Percentiles rank a stretch among this genome's conserved stretches.
Conservation (phyloP, 2,113 vertebrate species). For the Cyanoramphus novaezelandiae region DNA sequence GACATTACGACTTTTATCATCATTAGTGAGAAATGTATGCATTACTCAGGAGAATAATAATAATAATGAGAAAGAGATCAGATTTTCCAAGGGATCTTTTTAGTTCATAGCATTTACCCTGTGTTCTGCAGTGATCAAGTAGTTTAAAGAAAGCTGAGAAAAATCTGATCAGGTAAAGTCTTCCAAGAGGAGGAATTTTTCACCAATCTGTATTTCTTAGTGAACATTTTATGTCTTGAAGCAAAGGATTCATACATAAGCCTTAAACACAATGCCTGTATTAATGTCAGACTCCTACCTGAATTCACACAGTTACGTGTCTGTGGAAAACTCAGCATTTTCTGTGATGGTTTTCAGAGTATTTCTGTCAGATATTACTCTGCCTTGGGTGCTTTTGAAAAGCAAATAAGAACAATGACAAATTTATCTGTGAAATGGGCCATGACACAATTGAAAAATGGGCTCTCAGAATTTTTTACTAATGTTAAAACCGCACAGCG, state of each 20-base stretch:
- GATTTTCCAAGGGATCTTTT: background rate
- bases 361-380: background rate
- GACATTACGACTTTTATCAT: background rate
- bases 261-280: background rate
- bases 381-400: background rate
- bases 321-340: background rate
- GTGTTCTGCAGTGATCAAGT: background rate
- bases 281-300: background rate
- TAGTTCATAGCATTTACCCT: background rate
- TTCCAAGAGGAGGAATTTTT: background rate
- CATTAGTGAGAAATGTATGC: background rate
- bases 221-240: background rate
- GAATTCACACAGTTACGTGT: background rate
- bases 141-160: background rate
- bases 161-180: background rate
- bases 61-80: background rate
- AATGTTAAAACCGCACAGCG: background rate
- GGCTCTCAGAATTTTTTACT: background rate
- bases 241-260: background rate
- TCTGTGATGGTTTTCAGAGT: background rate
- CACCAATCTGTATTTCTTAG: background rate
- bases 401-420: background rate
- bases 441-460: background rate
- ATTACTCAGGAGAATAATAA: background rate
- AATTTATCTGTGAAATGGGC: background rate